Evolutionary conservation across 1,140 invertebrate species (phyloP).

Genomic region (Drosophila kurseongensis): DNA sequence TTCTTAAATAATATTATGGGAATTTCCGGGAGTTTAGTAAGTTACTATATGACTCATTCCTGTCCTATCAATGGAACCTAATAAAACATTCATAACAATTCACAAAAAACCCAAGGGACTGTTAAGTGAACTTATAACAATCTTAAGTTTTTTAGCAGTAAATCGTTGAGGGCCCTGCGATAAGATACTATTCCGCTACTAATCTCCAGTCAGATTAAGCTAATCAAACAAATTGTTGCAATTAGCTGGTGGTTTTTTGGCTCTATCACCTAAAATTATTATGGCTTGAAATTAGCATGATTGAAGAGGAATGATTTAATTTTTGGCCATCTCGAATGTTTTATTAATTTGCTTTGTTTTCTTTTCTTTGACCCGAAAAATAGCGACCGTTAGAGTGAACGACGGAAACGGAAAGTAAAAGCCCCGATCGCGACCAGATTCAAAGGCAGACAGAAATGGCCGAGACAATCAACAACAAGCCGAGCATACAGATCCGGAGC

Average conservation of each 20-base stretch:
- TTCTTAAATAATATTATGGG: background rate
- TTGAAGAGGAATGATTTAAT: constrained; percentile 38
- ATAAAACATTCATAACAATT: constrained; percentile 2
- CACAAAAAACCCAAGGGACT: background rate
- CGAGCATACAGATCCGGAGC: constrained; percentile 74
- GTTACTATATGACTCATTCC: background rate
- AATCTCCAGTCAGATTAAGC: constrained; percentile 19
- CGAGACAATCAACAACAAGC: constrained; percentile 76
- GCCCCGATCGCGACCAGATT: constrained; percentile 35
- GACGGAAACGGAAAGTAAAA: constrained; percentile 77
- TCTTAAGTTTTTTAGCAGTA: background rate
- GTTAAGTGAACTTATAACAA: background rate
- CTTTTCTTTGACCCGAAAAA: constrained; percentile 36
- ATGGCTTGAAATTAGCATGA: constrained; percentile 33
- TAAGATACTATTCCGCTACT: constrained; percentile 39
- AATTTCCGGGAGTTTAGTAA: background rate
- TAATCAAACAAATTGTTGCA: constrained; percentile 43
- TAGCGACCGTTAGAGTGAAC: constrained; percentile 61
- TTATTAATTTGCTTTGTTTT: constrained; percentile 34
- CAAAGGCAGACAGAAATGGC: constrained; percentile 52
- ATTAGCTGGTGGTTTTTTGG: constrained; percentile 21
- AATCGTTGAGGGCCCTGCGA: constrained; percentile 14
- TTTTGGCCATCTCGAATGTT: constrained; percentile 40
- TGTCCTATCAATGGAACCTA: background rate
- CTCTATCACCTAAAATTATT: constrained; percentile 15